Percentiles rank a stretch among this genome's conserved stretches.
Conservation (phyloP, 1,140 invertebrate species). For the Trachymyrmex cornetzi region DNA sequence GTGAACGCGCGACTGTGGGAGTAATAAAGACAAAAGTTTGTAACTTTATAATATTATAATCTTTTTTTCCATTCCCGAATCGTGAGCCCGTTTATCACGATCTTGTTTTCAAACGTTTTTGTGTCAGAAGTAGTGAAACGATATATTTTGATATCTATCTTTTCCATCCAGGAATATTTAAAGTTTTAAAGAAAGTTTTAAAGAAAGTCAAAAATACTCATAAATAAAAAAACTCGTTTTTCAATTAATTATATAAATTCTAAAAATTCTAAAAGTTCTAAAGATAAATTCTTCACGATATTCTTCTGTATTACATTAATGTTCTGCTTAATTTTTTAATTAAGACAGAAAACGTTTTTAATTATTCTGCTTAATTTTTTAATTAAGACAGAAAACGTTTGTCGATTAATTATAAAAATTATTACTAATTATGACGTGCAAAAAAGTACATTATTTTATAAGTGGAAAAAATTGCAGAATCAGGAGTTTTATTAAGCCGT, state of each 20-base stretch:
- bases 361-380: not conserved
- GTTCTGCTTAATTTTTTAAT: not conserved
- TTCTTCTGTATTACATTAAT: not conserved
- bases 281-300: not conserved
- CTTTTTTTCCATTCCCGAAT: slow-evolving; percentile 32
- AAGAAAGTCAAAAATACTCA: not conserved
- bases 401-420: slow-evolving; percentile 12
- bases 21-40: slow-evolving; percentile 21
- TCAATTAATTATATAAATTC: too few relatives aligned
- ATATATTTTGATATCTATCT: not conserved
- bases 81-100: not conserved
- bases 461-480: not conserved
- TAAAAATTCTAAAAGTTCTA: not conserved
- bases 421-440: not conserved
- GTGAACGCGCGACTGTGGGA: not conserved
- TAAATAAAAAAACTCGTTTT: slow-evolving; percentile 1
- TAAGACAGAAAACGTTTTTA: not conserved
- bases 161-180: not conserved
- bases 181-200: not conserved
- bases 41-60: slow-evolving; percentile 59
- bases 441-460: not conserved
- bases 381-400: not conserved
- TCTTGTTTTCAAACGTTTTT: not conserved
- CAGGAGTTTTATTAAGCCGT: slow-evolving; percentile 27
- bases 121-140: not conserved